Conservation (phyloP, 1,140 invertebrate species). For the Heliconius hermathena region DNA sequence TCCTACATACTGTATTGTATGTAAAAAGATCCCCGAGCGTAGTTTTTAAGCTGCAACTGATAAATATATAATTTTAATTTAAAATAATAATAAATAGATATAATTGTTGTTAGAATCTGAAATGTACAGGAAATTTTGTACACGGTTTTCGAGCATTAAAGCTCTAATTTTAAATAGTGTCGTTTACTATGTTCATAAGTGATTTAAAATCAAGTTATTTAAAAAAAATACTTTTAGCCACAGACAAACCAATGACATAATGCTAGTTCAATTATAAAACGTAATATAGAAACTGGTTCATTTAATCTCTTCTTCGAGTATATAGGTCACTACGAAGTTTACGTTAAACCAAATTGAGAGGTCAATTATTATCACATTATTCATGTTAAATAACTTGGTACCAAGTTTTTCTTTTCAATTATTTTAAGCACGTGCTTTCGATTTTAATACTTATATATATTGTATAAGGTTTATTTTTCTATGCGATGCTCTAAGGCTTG, state of each 20-base stretch:
- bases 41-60: too few relatives aligned
- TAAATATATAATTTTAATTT: too few relatives aligned
- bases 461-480: conserved; percentile 16
- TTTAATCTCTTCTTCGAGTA: neutral
- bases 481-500: neutral
- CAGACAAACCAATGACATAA: neutral
- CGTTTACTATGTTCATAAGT: too few relatives aligned
- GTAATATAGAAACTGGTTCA: neutral
- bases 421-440: conserved; percentile 3
- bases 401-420: conserved; percentile 20
- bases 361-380: conserved; percentile 20
- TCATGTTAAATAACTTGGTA: conserved; percentile 10
- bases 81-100: too few relatives aligned
- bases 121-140: too few relatives aligned
- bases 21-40: too few relatives aligned
- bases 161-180: too few relatives aligned
- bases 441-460: conserved; percentile 17
- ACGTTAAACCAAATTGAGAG: neutral
- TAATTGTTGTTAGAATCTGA: too few relatives aligned
- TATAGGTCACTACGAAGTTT: neutral
- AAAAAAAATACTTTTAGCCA: too few relatives aligned
- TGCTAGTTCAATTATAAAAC: neutral
- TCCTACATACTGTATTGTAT: too few relatives aligned
- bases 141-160: too few relatives aligned
- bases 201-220: too few relatives aligned